phyloP scores from a whole-genome alignment of 2,113 vertebrate species.

The Canis aureus region DNA sequence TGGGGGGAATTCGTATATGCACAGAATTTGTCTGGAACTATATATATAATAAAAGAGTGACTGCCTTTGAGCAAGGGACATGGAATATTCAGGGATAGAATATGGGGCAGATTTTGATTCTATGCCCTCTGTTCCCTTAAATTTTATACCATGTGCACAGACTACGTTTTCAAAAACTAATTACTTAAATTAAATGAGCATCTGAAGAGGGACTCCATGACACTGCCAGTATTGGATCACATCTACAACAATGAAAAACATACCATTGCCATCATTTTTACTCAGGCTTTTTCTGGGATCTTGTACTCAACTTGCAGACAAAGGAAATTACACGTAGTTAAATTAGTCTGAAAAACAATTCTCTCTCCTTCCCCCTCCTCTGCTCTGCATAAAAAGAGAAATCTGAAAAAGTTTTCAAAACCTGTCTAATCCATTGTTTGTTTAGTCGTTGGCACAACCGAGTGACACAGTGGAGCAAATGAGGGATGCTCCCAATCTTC shows the following conservation, averaged over 20 bases:
- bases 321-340: constrained; percentile 50
- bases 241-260: not conserved
- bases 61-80: not conserved
- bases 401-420: constrained; percentile 30
- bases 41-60: not conserved
- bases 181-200: not conserved
- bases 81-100: not conserved
- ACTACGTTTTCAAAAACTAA: constrained; percentile 56
- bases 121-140: constrained; percentile 40
- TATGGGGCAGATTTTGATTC: not conserved
- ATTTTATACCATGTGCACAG: not conserved
- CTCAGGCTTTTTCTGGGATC: not conserved
- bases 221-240: not conserved
- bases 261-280: not conserved
- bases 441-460: not conserved
- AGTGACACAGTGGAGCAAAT: constrained; percentile 55
- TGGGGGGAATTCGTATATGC: not conserved
- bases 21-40: constrained; percentile 6
- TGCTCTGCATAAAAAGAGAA: not conserved
- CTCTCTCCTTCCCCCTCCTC: not conserved
- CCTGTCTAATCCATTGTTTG: not conserved
- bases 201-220: not conserved
- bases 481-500: constrained; percentile 56
- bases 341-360: constrained; percentile 5
- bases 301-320: not conserved